Base-by-base conservation (phyloP, 2,797 vertebrate species). In the Phrynocephalus guinanensis region DNA sequence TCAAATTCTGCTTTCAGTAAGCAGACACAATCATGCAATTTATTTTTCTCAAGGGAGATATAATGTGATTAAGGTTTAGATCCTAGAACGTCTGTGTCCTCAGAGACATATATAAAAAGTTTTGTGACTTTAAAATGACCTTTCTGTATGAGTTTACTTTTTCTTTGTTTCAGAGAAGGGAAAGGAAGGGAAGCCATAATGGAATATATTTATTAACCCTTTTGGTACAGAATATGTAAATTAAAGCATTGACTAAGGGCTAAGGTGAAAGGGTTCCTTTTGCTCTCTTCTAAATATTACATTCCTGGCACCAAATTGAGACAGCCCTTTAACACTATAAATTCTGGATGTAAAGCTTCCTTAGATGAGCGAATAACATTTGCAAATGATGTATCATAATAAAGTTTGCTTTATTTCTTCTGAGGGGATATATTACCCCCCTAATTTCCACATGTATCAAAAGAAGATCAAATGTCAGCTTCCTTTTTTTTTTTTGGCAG, bases 391-490 rank as follows among this genome's bases (percentile, higher is more conserved):
- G 75, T 50, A 85, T 86, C 18, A 87, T 26, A 95, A 93, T 26
- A 95, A 93, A 93, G 80, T 89, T 85, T 48, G 88, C 83, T 87
- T 91, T 50, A 89, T 3, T 63, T 50, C 13, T 33, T 67, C 60
- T 92, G 88, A 91, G 63, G 90, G 83, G 88, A 91, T 44, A 90
- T 88, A 90, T 86, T 83, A 88, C 52, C 87, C 80, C 8, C 91
- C 86, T 87, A 93, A 91, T 91, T 93, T 94, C 90, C 86, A 91
- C 66, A 84, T 91, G 84, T 88, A 92, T 90, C 89, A 86, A 90
- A 93, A 93, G 89, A 93, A 94, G 90, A 56, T 85, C 80, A 79
- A 77, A 72, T 3, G 0, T 91, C 88, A 93, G 56, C 68, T 87
- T 90, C 88, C 60, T 87, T 90, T 83, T 67, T 89, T 86, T 87